Percentiles rank a stretch among this genome's conserved stretches.
Conservation (phyloP, 2,888 invertebrate genomes). For the Ctenicera cuprea region DNA sequence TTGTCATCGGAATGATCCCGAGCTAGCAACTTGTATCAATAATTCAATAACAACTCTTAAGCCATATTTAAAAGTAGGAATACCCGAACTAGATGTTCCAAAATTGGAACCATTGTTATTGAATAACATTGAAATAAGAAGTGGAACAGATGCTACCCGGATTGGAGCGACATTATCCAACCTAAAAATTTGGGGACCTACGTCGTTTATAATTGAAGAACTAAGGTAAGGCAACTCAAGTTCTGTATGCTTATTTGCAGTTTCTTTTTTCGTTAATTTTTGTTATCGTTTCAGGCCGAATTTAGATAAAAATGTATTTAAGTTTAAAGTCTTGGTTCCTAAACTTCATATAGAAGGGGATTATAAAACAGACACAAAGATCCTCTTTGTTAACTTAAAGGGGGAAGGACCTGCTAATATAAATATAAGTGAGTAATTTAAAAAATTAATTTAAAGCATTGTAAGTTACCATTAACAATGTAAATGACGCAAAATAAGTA, state of each 20-base stretch:
- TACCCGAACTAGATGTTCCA: conserved; percentile 71
- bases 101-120: conserved; percentile 71
- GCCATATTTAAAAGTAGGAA: conserved; percentile 69
- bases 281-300: conserved; percentile 75
- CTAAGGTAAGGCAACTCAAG: conserved; percentile 71
- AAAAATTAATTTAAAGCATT: no score
- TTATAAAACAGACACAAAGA: conserved; percentile 81
- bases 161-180: conserved; percentile 78
- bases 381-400: conserved; percentile 78
- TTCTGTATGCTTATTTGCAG: no score
- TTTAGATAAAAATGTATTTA: conserved; percentile 77
- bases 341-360: conserved; percentile 79
- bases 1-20: conserved; percentile 66
- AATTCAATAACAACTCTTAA: conserved; percentile 67
- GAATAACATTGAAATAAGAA: conserved; percentile 63
- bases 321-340: conserved; percentile 78
- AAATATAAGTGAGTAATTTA: conserved; percentile 79
- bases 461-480: no score
- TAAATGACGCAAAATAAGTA: no score
- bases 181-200: conserved; percentile 77
- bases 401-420: conserved; percentile 81
- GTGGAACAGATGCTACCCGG: conserved; percentile 66
- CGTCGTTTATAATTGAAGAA: conserved; percentile 76
- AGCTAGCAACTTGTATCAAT: conserved; percentile 68
- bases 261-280: background rate